These are phyloP conservation scores for Ptychodera flava DNA, from an alignment of 35 echinoderm and acorn worm genomes.

Conservation along the genomic window DNA sequence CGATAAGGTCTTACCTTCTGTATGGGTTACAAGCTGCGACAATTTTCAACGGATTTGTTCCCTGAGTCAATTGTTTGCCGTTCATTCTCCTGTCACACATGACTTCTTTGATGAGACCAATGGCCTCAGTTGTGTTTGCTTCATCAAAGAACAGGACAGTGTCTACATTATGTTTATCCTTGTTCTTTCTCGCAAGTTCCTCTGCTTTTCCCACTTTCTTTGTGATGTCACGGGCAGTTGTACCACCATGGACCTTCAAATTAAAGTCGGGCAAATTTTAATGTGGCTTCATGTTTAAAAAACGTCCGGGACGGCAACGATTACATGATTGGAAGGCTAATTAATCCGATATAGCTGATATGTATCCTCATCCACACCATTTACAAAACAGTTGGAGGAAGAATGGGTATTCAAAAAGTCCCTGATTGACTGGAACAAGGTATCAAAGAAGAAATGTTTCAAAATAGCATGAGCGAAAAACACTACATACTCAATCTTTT, in stretches of 20 bases:
- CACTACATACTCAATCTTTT: no score
- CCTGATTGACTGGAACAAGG: no score
- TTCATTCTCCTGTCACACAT: slow-evolving; percentile 13
- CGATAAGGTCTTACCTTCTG: slow-evolving; percentile 11
- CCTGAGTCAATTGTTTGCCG: slow-evolving; percentile 4
- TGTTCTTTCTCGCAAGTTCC: not conserved
- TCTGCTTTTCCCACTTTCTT: slow-evolving; percentile 2
- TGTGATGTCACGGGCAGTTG: slow-evolving; percentile 8
- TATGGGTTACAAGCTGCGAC: slow-evolving; percentile 28
- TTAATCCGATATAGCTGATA: no score
- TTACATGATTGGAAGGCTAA: no score
- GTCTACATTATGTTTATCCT: not conserved
- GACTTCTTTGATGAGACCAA: slow-evolving; percentile 25
- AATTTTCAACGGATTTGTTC: slow-evolving; percentile 7
- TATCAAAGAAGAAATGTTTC: no score
- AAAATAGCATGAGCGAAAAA: no score
- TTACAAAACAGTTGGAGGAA: no score
- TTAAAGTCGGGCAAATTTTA: no score
- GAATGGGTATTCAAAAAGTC: no score
- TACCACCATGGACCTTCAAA: slow-evolving; percentile 25
- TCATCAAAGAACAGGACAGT: slow-evolving; percentile 29
- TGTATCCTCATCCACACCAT: no score
- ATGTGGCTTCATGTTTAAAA: no score
- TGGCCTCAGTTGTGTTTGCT: slow-evolving; percentile 27
- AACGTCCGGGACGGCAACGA: no score